Conservation (phyloP, 2,113 vertebrate species). For the Oreotragus oreotragus region DNA sequence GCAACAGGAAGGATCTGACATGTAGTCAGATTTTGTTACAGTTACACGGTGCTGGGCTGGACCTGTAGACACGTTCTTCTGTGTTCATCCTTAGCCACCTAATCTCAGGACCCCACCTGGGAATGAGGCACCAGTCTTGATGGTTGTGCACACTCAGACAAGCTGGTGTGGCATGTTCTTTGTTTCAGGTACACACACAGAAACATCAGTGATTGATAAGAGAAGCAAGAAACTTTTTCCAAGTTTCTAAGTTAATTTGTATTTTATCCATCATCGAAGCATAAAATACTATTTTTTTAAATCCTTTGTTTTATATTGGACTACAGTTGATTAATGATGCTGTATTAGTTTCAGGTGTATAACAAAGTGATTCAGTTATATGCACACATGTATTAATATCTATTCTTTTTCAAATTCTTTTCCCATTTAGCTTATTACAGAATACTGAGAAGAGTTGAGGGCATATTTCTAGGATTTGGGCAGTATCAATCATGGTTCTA, state of each 20-base stretch:
- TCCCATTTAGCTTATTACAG: neutral
- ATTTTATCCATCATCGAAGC: neutral
- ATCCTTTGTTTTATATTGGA: neutral
- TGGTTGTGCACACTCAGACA: rapidly evolving
- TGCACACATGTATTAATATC: neutral
- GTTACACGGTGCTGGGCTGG: neutral
- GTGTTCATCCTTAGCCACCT: no score
- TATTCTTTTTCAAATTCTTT: neutral
- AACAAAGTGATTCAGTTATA: neutral
- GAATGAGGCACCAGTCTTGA: neutral
- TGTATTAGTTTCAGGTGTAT: neutral
- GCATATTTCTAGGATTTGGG: neutral
- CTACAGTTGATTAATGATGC: neutral
- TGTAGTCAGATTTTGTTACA: neutral
- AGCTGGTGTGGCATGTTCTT: rapidly evolving
- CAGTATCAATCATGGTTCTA: neutral
- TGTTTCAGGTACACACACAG: rapidly evolving
- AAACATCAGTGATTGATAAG: neutral
- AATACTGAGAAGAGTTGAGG: neutral
- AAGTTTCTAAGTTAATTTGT: neutral
- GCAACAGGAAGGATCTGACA: neutral
- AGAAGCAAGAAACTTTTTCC: no score
- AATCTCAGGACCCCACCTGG: neutral
- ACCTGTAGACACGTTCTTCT: neutral
- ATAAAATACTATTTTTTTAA: neutral